Evolutionary conservation across 2,888 invertebrate species (phyloP), one percentile per base, ranked within the genome.

Genomic region (Acrocyrtus sp.): DNA sequence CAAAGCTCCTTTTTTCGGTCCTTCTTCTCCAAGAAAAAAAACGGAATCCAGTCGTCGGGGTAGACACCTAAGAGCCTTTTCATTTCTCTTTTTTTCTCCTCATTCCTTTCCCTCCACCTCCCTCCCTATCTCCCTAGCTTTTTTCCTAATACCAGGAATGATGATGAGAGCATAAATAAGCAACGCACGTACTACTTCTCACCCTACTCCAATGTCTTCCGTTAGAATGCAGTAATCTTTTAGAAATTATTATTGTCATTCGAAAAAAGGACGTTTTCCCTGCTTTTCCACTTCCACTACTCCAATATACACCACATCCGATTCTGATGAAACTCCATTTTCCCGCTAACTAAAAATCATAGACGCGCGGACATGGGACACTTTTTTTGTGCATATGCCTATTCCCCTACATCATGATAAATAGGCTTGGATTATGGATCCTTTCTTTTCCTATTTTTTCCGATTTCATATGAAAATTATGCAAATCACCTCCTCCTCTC

Each of bases 101-200:
- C 17, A n/a, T 22, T 47, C n/a, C 5, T 21, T 53, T 39, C 50
- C 24, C 19, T 50, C 50, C 24, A n/a, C 29, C 17, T n/a, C 21
- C 34, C 51, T 24, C 48, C 56, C 53, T 43, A 53, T 53, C 51
- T 51, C 45, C 60, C 21, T 43, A 24, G 48, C 58, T 22, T 50
- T 56, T 34, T 21, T 34, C 17, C 48, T n/a, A 10, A 1, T 12
- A n/a, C 29, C 41, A 22, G 26, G 27, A 8, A 24, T 17, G 41
- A 50, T 56, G 39, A 56, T 58, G 56, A 50, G 26, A 43, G 17
- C 26, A 72, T 72, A 72, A 65, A 65, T 62, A 72, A 63, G 50
- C 63, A 19, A 57, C 72, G 63, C 72, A 72, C 72, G 72, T 72
- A 72, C 43, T 72, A 51, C 68, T 65, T 34, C 51, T 63, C 63